Percentiles rank a stretch among this genome's conserved stretches.
These are phyloP conservation scores for Carcina quercana DNA, from an alignment of 2,888 invertebrate species.

Conservation along the genomic window DNA sequence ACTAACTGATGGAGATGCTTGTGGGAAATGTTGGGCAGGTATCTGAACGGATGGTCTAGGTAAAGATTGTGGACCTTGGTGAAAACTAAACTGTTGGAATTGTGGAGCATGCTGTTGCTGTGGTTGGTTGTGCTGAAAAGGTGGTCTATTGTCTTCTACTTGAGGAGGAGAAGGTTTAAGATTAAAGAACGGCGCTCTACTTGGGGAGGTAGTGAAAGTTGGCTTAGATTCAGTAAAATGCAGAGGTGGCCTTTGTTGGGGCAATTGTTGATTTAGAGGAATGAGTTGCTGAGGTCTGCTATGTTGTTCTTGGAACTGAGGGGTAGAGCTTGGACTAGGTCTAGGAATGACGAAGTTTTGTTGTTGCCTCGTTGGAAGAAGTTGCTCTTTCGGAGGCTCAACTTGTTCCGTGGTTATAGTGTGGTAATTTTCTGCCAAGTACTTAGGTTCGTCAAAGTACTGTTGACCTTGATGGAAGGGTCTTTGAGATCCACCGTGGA, in stretches of 20 bases:
- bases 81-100: slow-evolving; percentile 61
- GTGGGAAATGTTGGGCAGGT: slow-evolving; percentile 33
- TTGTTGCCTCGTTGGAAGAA: slow-evolving; percentile 42
- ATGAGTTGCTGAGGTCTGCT: slow-evolving; percentile 46
- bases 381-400: slow-evolving; percentile 58
- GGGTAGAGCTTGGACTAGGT: slow-evolving; percentile 44
- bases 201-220: slow-evolving; percentile 44
- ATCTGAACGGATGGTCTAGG: slow-evolving; percentile 44
- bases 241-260: slow-evolving; percentile 58
- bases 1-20: slow-evolving; percentile 36
- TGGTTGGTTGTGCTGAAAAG: slow-evolving; percentile 51
- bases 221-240: slow-evolving; percentile 58
- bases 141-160: slow-evolving; percentile 52
- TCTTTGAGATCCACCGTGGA: slow-evolving; percentile 70
- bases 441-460: slow-evolving; percentile 67
- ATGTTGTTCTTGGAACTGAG: slow-evolving; percentile 53
- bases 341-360: slow-evolving; percentile 46
- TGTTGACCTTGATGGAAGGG: slow-evolving; percentile 61
- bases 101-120: slow-evolving; percentile 25
- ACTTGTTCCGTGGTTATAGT: slow-evolving; percentile 67
- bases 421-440: slow-evolving; percentile 69
- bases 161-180: slow-evolving; percentile 62
- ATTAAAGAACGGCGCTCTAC: slow-evolving; percentile 57
- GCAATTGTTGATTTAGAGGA: slow-evolving; percentile 60
- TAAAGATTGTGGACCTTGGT: slow-evolving; percentile 49